Evolutionary conservation across 2,113 vertebrate species (phyloP), one percentile per base, ranked within the genome.

Genomic region (Carassius auratus): DNA sequence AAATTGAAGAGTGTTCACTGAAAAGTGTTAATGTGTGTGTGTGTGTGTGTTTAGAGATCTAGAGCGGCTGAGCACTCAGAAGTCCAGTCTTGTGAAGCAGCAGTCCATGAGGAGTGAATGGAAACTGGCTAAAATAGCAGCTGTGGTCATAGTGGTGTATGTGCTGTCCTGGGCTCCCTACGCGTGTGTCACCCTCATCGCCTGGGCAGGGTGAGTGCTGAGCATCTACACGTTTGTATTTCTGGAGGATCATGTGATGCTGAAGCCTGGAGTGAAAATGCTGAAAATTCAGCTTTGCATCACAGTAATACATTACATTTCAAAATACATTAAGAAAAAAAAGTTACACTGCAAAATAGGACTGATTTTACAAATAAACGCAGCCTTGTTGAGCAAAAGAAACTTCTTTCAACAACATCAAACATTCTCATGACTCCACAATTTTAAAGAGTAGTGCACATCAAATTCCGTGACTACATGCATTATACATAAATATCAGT

Each of bases 91-190:
- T 33, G 87, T 93, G 74, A 83, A 93, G 33, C 93, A 94, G 84
- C 93, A 91, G 84, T 91, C 92, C 87, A 95, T 98, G 85, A 96
- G 92, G 91, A 97, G 91, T 1, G 97, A 99, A 81, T 98, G 97
- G 97, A 98, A 96, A 90, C 93, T 97, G 94, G 98, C 97, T 42
- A 98, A 97, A 92, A 95, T 97, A 0, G 96, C 96, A 4, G 93
- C 98, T 86, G 93, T 98, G 5, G 93, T 97, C 89, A 97, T 97
- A 86, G 94, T 96, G 36, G 95, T 98, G 36, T 98, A 94, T 42
- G 95, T 98, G 81, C 92, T 99, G 78, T 99, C 97, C 90, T 99
- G 97, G 97, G 95, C 96, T 15, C 97, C 98, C 1, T 98, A 98
- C 81, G 96, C 98, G 74, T 92, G 93, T 0, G 96, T 98, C 87